Conservation (phyloP, 2,888 invertebrate genomes). For the Leptogaster cylindrica region DNA sequence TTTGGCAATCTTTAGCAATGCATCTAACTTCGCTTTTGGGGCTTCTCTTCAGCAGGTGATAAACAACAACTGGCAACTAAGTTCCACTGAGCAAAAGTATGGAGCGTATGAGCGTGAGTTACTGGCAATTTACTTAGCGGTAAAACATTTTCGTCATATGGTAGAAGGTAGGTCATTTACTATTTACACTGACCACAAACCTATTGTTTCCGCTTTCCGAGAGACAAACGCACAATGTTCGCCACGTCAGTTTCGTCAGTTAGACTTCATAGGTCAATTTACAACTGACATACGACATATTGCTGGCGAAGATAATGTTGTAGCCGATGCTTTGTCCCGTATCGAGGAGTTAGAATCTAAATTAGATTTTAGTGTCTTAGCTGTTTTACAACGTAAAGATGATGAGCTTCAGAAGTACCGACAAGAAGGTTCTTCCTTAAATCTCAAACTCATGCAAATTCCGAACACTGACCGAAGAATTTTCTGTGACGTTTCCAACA, state of each 20-base stretch:
- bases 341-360: background rate
- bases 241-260: constrained; percentile 2
- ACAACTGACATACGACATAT: too few species aligned
- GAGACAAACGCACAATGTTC: background rate
- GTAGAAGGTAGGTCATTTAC: background rate
- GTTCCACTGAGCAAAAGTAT: background rate
- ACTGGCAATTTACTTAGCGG: background rate
- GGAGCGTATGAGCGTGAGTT: constrained; percentile 2
- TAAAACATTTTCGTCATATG: background rate
- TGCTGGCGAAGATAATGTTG: background rate
- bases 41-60: background rate
- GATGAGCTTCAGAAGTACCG: too few species aligned
- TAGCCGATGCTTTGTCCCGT: constrained; percentile 7
- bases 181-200: constrained; percentile 6
- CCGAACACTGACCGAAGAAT: background rate
- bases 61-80: background rate
- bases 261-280: background rate
- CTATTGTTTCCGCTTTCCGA: background rate
- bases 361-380: too few species aligned
- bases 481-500: constrained; percentile 8
- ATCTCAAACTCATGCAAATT: too few species aligned
- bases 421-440: too few species aligned
- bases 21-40: background rate
- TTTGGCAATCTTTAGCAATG: background rate
- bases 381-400: background rate